A percentile compares a stretch with the other conserved stretches of the same genome.
phyloP scores from a whole-genome alignment of 1,140 invertebrate species.

The Oncopodura yosiiana region DNA sequence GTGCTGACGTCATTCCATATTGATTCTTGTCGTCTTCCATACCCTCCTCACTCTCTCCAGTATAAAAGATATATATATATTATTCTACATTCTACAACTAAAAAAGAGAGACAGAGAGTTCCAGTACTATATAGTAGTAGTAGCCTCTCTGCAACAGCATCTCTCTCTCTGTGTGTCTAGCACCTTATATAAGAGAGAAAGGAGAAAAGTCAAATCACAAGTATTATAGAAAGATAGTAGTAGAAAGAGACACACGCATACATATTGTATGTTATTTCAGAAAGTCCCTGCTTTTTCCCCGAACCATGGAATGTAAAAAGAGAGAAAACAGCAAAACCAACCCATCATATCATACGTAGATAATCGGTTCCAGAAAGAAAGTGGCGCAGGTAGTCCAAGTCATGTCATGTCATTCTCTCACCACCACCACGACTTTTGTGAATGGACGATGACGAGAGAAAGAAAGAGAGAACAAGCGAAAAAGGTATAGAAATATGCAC shows the following conservation, averaged over 20 bases:
- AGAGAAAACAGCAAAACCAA: conserved; percentile 2
- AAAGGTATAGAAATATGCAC: too few relatives aligned
- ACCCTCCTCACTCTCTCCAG: too few relatives aligned
- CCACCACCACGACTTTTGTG: conserved; percentile 10
- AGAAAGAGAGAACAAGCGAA: too few relatives aligned
- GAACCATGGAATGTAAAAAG: neutral
- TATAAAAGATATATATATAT: too few relatives aligned
- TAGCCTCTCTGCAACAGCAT: neutral
- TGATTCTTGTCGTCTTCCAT: conserved; percentile 11
- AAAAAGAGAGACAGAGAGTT: too few relatives aligned
- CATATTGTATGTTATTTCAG: neutral
- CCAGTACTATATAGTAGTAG: too few relatives aligned
- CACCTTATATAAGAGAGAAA: neutral
- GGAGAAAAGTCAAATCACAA: neutral
- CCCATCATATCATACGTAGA: conserved; percentile 7
- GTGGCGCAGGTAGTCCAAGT: conserved; percentile 7
- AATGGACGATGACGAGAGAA: conserved; percentile 6
- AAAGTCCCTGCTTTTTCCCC: too few relatives aligned
- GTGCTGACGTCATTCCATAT: conserved; percentile 22
- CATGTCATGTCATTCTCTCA: conserved; percentile 10
- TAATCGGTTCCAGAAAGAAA: conserved; percentile 11
- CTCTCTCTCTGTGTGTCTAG: neutral
- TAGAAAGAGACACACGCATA: neutral
- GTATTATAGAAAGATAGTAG: neutral
- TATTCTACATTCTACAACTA: too few relatives aligned